Base-by-base conservation (phyloP, 2,113 vertebrate species). In the Cyanoliseus patagonus region DNA sequence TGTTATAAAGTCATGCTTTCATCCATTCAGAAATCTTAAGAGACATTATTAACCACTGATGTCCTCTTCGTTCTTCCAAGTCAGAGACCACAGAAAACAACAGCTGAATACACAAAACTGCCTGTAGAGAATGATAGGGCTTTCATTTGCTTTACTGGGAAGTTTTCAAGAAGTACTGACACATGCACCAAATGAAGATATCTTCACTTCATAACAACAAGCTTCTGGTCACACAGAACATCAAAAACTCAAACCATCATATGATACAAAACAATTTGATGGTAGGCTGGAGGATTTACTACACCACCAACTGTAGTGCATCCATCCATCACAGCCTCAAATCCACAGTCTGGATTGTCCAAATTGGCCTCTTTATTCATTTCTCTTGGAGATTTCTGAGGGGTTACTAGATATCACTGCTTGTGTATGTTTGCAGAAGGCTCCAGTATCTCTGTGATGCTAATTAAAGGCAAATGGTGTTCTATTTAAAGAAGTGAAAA, bases 401-500 rank as follows among this genome's bases (percentile, higher is more conserved):
- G 13, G 13, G 3, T 75, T 84, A 57, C 46, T 86, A 47, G 55
- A 33, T 78, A 35, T 19, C 5, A 3, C 44, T 44, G 24, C 23
- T 68, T 86, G 35, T 23, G 11, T 47, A 39, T 27, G 55, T 75
- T 78, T 66, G 75, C 8, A 61, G 69, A 86, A 64, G 35, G 44
- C 33, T 79, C 12, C 20, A 79, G 27, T 52, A n/a, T 79, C 78
- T 69, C 57, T 1, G 3, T 82, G 57, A 72, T 68, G 52, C 39
- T 89, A 59, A 81, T 70, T 68, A 89, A 92, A 76, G 64, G 33
- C 27, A 92, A 91, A 53, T 23, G 22, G 37, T 44, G 8, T n/a
- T 83, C 63, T 87, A 12, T 66, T 76, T 93, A 93, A 92, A 90
- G 37, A 92, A 83, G 35, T 66, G 8, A 70, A 95, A 95, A 83